Evolutionary conservation across 2,888 invertebrate species (phyloP), one percentile per base, ranked within the genome.

Genomic region (Pandemis heparana): DNA sequence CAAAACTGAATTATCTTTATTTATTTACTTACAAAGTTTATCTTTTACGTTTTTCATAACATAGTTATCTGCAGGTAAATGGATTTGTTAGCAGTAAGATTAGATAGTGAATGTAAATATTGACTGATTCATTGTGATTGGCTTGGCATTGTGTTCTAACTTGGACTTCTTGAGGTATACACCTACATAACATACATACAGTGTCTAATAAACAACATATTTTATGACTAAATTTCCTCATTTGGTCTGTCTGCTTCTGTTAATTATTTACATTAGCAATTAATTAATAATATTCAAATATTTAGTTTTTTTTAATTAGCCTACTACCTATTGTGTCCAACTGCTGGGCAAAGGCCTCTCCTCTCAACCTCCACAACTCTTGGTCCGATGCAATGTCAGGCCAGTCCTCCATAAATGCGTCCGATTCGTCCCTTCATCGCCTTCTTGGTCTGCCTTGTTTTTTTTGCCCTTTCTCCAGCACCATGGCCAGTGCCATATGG

Each of bases 71-170:
- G 6, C 12, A 48, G 32, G 10, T 43, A 53, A 14, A 71, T 43
- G 38, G 65, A 62, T 63, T 56, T 59, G 23, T 56, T 16, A 48
- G 48, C 39, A 16, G 39, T 51, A n/a, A 73, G 73, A 73, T 64
- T 59, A 64, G 73, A 64, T 69, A 69, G 59, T 32, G 16, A 60
- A n/a, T 73, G 73, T 72, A 72, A 68, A 72, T 62, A 72, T 72
- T 68, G 62, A 68, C 43, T 16, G 61, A 14, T 53, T 32, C 67
- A 46, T 56, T 39, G 56, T 43, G 43, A 53, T 39, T 53, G 18
- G 41, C 56, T 41, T 18, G 18, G 16, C 41, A 48, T 64, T 32
- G 23, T 60, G 14, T n/a, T 48, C 9, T 18, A 3, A 53, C 53
- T 53, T 18, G 53, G 18, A 9, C 53, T 53, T 53, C 18, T 53